Base-by-base conservation (phyloP, 2,888 invertebrate species). In the Abrostola triplasia region DNA sequence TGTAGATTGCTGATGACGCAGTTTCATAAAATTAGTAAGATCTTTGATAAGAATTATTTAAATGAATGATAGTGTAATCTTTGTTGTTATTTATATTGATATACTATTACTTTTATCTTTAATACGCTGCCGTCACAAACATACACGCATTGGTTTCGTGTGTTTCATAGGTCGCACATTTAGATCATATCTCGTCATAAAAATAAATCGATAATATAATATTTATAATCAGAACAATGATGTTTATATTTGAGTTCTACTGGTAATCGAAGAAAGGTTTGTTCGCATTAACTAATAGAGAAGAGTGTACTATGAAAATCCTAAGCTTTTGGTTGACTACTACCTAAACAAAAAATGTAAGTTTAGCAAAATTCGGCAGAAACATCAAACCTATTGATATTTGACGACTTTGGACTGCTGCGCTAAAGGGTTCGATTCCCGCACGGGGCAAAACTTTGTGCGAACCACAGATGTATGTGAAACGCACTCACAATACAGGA, bases 1-100 rank as follows among this genome's bases (percentile, higher is more conserved):
- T 10, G 53, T 56, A 42, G 36, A 49, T 24, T 50, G 42, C 51
- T 76, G 47, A 42, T 58, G 44, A 62, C 13, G 62, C 59, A 41
- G 36, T 35, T 53, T 58, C 36, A 36, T 8, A 42, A 11, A 40
- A 59, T 54, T 50, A 12, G 10, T 59, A 47, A 49, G 35, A 24
- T 49, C 7, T 38, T 36, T 24, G 71, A 75, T 72, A 58, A 65
- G 57, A 72, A 8, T 71, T 51, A 13, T 9, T 12, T 12, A 48
- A 70, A 54, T 58, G 48, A 44, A 12, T 52, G 47, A 37, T 44
- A 54, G 53, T 57, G 24, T 58, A 59, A 59, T 70, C 56, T 11
- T 44, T 38, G 47, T 36, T 51, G 51, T 64, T 54, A 36, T 36
- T 36, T 9, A 7, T 9, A 40, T 53, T 47, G 24, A 24, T 47